Evolutionary conservation across 2,113 vertebrate species (phyloP).

Genomic region (Anolis carolinensis): DNA sequence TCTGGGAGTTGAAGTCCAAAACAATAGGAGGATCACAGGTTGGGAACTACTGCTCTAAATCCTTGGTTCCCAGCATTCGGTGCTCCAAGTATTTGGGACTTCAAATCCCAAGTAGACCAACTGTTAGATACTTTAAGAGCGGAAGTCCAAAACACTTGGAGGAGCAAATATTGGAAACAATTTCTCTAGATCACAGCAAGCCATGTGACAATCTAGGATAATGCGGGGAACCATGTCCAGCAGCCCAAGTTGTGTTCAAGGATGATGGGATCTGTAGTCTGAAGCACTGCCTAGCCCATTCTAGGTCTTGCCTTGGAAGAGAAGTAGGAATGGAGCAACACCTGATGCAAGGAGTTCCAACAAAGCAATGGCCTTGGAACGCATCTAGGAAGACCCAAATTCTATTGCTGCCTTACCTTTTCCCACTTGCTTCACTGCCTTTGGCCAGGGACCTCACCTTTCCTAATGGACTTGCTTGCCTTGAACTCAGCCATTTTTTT

Average conservation of each 20-base stretch:
- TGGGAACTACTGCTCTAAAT: too few species aligned
- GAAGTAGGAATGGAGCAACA: too few species aligned
- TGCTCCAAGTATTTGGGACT: not conserved
- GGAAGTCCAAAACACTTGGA: too few species aligned
- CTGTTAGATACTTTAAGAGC: too few species aligned
- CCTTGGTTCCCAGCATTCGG: not conserved
- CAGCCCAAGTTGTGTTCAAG: not conserved
- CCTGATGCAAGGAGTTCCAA: not conserved
- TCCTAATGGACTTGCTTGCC: not conserved
- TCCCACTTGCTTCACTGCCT: too few species aligned
- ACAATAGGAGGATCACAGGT: too few species aligned
- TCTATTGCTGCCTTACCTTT: too few species aligned
- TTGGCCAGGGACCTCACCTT: not conserved
- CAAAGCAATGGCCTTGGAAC: rapidly evolving
- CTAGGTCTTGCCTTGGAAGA: not conserved
- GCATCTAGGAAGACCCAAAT: not conserved
- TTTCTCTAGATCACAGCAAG: rapidly evolving
- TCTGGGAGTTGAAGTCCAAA: too few species aligned
- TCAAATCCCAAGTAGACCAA: not conserved
- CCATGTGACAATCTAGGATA: too few species aligned
- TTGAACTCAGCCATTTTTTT: not conserved
- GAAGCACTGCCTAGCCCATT: too few species aligned
- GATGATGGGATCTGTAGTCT: not conserved
- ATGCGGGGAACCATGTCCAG: too few species aligned
- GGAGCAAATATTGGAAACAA: too few species aligned